phyloP scores from a whole-genome alignment of 35 echinoderm and acorn worm genomes.

The Eucidaris tribuloides region DNA sequence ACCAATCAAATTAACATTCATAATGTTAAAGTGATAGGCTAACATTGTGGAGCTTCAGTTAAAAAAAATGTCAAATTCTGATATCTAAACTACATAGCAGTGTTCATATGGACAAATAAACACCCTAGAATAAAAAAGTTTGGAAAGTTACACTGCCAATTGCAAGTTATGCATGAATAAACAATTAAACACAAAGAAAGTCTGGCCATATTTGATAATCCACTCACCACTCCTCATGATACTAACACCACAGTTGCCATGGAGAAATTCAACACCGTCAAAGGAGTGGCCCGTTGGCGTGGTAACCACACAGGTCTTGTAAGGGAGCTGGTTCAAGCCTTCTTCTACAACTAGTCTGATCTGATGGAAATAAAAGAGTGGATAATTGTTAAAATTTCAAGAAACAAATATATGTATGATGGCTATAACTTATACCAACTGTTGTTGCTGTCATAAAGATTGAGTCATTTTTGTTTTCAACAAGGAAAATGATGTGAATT shows the following conservation, averaged over 20 bases:
- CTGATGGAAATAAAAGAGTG: conserved; percentile 23
- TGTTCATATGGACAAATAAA: too few relatives aligned
- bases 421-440: neutral
- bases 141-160: too few relatives aligned
- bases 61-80: too few relatives aligned
- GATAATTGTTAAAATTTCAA: neutral
- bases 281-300: conserved; percentile 83
- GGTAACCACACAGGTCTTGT: conserved; percentile 64
- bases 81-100: too few relatives aligned
- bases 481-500: neutral
- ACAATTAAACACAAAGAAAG: too few relatives aligned
- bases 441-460: neutral
- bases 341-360: conserved; percentile 94
- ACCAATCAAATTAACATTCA: too few relatives aligned
- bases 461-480: neutral
- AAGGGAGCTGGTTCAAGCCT: conserved; percentile 94
- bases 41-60: too few relatives aligned
- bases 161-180: too few relatives aligned
- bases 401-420: neutral
- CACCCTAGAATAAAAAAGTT: too few relatives aligned
- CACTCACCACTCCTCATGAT: conserved; percentile 99
- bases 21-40: too few relatives aligned
- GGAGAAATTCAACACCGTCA: conserved; percentile 82
- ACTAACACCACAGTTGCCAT: conserved; percentile 98
- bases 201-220: too few relatives aligned